These are phyloP conservation scores for Meteorus colon DNA, from an alignment of 2,888 invertebrate species.

Conservation along the genomic window DNA sequence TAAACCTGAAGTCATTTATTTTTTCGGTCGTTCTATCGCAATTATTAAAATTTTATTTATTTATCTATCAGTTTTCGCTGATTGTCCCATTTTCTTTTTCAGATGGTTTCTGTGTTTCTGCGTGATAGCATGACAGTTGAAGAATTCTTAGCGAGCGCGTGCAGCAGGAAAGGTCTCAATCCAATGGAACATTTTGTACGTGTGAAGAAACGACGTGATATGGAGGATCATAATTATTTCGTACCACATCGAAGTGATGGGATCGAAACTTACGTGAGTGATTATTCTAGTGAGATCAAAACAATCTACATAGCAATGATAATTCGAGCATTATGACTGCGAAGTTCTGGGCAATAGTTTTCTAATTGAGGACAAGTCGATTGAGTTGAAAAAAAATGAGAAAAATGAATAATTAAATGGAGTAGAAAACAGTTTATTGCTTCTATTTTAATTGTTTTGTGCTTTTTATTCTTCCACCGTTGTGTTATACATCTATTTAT, in stretches of 20 bases:
- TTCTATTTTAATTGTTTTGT: constrained; percentile 12
- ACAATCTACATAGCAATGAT: background rate
- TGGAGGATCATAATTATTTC: constrained; percentile 97
- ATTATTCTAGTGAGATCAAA: background rate
- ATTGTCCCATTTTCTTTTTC: constrained; percentile 47
- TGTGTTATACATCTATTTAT: background rate
- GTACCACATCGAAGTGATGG: constrained; percentile 95
- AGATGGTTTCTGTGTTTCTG: constrained; percentile 87
- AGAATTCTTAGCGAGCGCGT: constrained; percentile 94
- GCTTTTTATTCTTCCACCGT: background rate
- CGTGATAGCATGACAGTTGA: constrained; percentile 96
- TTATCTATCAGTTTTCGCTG: background rate
- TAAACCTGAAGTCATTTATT: background rate
- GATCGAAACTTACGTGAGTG: constrained; percentile 95
- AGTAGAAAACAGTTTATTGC: constrained; percentile 1
- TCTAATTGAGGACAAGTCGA: background rate
- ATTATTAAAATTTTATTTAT: background rate
- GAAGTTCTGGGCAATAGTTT: background rate
- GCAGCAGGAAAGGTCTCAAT: constrained; percentile 92
- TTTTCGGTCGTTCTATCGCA: background rate
- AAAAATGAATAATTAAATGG: background rate
- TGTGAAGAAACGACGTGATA: constrained; percentile 93
- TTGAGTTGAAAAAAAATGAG: background rate
- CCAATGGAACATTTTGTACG: constrained; percentile 97
- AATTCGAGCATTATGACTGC: background rate